phyloP scores from a whole-genome alignment of 2,797 vertebrate species.

The Pygocentrus nattereri region DNA sequence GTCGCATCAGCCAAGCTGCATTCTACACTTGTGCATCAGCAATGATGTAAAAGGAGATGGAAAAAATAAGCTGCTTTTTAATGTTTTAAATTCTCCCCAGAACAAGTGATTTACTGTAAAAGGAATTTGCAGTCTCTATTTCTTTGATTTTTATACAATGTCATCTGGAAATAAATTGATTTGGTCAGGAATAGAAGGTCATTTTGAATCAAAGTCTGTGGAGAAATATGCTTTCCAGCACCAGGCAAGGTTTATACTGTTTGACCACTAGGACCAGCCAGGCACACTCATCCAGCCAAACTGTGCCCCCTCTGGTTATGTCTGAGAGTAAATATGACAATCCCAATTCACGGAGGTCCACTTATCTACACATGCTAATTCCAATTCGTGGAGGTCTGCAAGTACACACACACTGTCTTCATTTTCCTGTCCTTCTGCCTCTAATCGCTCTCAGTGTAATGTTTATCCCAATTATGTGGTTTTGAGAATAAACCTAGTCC shows the following conservation, averaged over 20 bases:
- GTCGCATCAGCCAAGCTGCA: neutral
- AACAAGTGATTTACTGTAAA: neutral
- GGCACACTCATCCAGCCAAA: neutral
- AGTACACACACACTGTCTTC: constrained; percentile 24
- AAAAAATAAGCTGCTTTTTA: neutral
- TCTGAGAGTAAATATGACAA: constrained; percentile 15
- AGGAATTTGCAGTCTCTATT: no score
- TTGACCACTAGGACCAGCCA: neutral
- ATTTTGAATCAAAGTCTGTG: neutral
- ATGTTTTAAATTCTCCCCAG: neutral
- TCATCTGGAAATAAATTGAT: neutral
- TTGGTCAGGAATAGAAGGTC: neutral
- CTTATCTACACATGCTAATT: constrained; percentile 16
- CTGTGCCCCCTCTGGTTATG: neutral
- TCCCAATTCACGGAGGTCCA: constrained; percentile 33
- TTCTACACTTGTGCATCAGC: no score
- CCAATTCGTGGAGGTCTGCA: constrained; percentile 8
- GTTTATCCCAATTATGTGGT: constrained; percentile 39
- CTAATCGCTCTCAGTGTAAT: constrained; percentile 26
- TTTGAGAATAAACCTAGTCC: constrained; percentile 21
- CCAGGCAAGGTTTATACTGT: neutral
- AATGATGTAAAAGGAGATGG: no score
- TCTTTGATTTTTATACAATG: no score
- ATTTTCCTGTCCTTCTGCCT: constrained; percentile 16
- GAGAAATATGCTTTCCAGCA: neutral